These are phyloP conservation scores for Netta rufina DNA, from an alignment of 2,797 vertebrate genomes.

Conservation along the genomic window DNA sequence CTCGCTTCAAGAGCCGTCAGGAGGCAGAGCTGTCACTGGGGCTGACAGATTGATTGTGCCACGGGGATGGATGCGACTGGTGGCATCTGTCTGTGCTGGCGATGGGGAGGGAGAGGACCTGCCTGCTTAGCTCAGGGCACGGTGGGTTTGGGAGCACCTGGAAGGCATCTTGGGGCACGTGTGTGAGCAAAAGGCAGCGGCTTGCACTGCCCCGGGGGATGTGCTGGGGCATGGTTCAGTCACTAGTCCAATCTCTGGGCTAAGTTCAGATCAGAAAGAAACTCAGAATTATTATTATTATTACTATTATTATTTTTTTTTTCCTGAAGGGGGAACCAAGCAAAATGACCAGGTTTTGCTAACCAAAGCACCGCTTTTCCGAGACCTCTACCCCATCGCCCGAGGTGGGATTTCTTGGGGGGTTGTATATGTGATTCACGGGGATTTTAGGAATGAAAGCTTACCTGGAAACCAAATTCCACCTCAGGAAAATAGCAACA, in stretches of 20 bases:
- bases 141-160: rapidly evolving
- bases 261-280: not conserved
- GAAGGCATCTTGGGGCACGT: rapidly evolving
- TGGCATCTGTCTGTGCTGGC: not conserved
- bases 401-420: not conserved
- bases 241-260: not conserved
- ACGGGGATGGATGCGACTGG: not conserved
- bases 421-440: not conserved
- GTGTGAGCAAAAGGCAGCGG: not conserved
- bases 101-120: not conserved
- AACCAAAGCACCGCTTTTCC: not conserved
- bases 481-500: not conserved
- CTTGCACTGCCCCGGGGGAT: not conserved
- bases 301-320: too few species aligned
- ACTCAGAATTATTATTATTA: not conserved
- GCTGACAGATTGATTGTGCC: slow-evolving; percentile 18
- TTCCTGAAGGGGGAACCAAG: not conserved
- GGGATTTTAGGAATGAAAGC: slow-evolving; percentile 2
- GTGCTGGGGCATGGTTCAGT: not conserved
- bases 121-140: not conserved
- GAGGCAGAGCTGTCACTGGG: not conserved
- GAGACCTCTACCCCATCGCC: not conserved
- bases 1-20: not conserved
- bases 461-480: not conserved
- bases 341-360: not conserved